Evolutionary conservation across 2,113 vertebrate genomes (phyloP), one percentile per base, ranked within the genome.

Genomic region (Oreotragus oreotragus): DNA sequence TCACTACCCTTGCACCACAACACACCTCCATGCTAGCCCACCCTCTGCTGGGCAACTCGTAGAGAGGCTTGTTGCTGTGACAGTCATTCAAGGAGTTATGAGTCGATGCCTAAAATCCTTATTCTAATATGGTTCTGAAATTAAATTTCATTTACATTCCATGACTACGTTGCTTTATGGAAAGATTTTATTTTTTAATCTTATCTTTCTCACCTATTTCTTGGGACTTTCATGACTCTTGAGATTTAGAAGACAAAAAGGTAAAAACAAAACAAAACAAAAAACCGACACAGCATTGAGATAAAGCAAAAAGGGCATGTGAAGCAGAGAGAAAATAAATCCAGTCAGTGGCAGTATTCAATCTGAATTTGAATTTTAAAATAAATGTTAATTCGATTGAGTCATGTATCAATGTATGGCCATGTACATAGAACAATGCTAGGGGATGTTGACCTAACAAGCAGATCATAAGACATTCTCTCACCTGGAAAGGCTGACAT

Each of bases 341-440:
- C 73, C 39, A 45, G n/a, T 57, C 12, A 33, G 45, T 58, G 80
- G 70, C 23, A 57, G 21, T 27, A 87, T 80, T 83, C 16, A 49
- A 53, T 77, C 47, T 45, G 76, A 83, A 57, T 55, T 45, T 53
- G 64, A 53, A 93, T 84, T 96, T 55, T 62, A 93, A 81, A 55
- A 83, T 49, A 51, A 58, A 83, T 83, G 60, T 87, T 88, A 70
- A 81, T 92, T 92, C 87, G 77, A 64, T 39, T 91, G 89, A 79
- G 21, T 17, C 5, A 2, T 88, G 58, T 39, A 76, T 76, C 21
- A 43, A 16, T 17, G 23, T 36, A 21, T 5, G 47, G 19, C 9
- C 25, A 14, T 6, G 33, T 14, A 13, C 25, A 87, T 7, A 28
- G 49, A 55, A 43, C 17, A 90, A 27, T 47, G 5, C 16, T 53